These are phyloP conservation scores for Pelodiscus sinensis DNA, from an alignment of 2,113 vertebrate species.

Conservation along the genomic window DNA sequence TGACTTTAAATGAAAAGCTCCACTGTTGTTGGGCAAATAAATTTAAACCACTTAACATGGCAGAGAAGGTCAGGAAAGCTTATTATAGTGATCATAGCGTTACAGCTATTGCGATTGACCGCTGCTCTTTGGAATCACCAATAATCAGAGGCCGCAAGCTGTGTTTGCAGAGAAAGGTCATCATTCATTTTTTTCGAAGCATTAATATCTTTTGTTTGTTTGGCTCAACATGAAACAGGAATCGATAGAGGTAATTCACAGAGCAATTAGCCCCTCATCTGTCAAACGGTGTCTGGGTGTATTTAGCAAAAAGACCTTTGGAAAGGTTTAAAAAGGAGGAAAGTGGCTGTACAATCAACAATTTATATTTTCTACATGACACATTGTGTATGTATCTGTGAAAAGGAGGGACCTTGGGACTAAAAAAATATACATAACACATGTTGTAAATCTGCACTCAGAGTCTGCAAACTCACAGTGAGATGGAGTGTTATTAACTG, in stretches of 20 bases:
- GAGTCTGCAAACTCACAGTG: conserved; percentile 64
- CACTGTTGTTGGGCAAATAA: conserved; percentile 89
- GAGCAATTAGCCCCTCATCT: conserved; percentile 92
- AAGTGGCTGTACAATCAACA: conserved; percentile 84
- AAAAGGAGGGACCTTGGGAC: conserved; percentile 77
- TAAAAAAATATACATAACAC: conserved; percentile 84
- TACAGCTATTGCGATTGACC: conserved; percentile 88
- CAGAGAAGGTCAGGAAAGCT: conserved; percentile 89
- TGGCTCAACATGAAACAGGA: conserved; percentile 90
- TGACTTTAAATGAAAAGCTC: conserved; percentile 88
- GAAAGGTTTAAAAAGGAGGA: conserved; percentile 85
- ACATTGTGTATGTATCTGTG: conserved; percentile 84
- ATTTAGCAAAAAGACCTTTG: conserved; percentile 88
- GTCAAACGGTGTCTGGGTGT: conserved; percentile 87
- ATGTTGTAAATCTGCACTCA: conserved; percentile 79
- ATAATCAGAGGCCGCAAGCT: conserved; percentile 90
- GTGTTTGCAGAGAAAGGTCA: conserved; percentile 94
- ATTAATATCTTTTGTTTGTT: conserved; percentile 95
- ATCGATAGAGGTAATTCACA: conserved; percentile 94
- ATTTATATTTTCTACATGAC: conserved; percentile 88
- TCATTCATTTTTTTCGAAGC: conserved; percentile 90
- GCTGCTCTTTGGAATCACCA: conserved; percentile 88
- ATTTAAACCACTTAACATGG: conserved; percentile 92
- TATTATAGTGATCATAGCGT: conserved; percentile 91
- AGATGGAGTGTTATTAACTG: conserved; percentile 63